These are phyloP conservation scores for Acrossocheilus fasciatus DNA, from an alignment of 2,797 vertebrate species.

Conservation along the genomic window DNA sequence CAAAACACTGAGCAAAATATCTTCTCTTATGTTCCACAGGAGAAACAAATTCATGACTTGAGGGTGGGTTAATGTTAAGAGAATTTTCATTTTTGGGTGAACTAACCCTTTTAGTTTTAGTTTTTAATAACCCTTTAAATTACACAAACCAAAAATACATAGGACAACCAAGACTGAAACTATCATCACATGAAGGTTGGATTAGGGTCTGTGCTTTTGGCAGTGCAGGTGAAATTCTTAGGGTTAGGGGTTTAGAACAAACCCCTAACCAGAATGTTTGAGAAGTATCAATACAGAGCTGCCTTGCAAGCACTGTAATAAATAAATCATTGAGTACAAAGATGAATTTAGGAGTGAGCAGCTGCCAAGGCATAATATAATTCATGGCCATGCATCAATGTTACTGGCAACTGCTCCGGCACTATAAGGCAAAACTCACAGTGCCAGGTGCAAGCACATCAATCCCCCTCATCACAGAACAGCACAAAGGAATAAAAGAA, in stretches of 20 bases:
- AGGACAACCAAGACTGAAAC: neutral
- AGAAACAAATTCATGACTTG: neutral
- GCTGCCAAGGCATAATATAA: slow-evolving; percentile 79
- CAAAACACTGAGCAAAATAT: neutral
- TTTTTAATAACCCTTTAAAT: neutral
- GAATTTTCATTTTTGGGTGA: neutral
- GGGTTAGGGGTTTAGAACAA: slow-evolving; percentile 34
- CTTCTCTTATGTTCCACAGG: neutral
- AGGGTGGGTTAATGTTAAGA: neutral
- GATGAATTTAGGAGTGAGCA: slow-evolving; percentile 75
- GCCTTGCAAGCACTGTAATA: slow-evolving; percentile 63
- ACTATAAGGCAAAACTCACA: slow-evolving; percentile 74
- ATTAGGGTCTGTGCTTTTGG: neutral
- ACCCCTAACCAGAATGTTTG: slow-evolving; percentile 59
- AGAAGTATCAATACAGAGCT: slow-evolving; percentile 36
- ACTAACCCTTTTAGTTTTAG: neutral
- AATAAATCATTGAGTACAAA: slow-evolving; percentile 76
- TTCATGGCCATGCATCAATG: slow-evolving; percentile 80
- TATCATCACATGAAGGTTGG: neutral
- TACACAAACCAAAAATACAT: neutral
- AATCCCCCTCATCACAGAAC: slow-evolving; percentile 75
- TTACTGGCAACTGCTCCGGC: slow-evolving; percentile 76
- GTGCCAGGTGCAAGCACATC: slow-evolving; percentile 78
- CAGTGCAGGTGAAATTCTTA: slow-evolving; percentile 28
- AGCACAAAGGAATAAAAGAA: slow-evolving; percentile 57